Percentiles rank a stretch among this genome's conserved stretches.
phyloP scores from a whole-genome alignment of 1,140 invertebrate species.

The Elysia chlorotica region DNA sequence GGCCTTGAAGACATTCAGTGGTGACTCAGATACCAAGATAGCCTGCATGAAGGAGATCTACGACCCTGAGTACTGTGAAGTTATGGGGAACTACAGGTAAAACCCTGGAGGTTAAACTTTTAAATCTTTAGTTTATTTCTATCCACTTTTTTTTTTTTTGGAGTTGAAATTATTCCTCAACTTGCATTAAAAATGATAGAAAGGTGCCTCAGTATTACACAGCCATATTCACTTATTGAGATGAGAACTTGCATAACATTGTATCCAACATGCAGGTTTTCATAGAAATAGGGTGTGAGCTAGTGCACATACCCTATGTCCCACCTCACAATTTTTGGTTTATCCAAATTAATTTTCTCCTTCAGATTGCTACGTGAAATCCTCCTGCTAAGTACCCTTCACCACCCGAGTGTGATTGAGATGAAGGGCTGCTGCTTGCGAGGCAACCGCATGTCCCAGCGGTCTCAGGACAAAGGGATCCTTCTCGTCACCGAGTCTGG shows the following conservation, averaged over 20 bases:
- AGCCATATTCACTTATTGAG: too few species aligned
- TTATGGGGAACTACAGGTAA: slow-evolving; percentile 38
- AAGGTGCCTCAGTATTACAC: too few species aligned
- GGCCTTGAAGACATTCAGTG: slow-evolving; percentile 26
- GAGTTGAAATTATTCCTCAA: too few species aligned
- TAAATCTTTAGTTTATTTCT: too few species aligned
- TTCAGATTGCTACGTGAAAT: slow-evolving; percentile 32
- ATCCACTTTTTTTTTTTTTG: not conserved
- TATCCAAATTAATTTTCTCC: too few species aligned
- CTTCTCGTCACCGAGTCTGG: slow-evolving; percentile 33
- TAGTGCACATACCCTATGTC: too few species aligned
- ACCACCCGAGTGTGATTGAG: slow-evolving; percentile 28
- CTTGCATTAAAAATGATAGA: too few species aligned
- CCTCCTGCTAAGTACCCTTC: slow-evolving; percentile 26
- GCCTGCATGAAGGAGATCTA: slow-evolving; percentile 39
- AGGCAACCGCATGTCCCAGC: slow-evolving; percentile 29
- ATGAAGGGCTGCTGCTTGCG: slow-evolving; percentile 39
- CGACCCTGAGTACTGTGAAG: slow-evolving; percentile 34
- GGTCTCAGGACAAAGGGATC: slow-evolving; percentile 33
- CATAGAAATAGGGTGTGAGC: too few species aligned
- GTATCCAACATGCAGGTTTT: not conserved
- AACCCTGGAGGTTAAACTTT: too few species aligned
- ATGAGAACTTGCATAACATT: not conserved
- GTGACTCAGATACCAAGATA: slow-evolving; percentile 34
- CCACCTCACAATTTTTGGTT: too few species aligned